phyloP scores from a whole-genome alignment of 2,113 vertebrate genomes.

The Ginglymostoma cirratum region DNA sequence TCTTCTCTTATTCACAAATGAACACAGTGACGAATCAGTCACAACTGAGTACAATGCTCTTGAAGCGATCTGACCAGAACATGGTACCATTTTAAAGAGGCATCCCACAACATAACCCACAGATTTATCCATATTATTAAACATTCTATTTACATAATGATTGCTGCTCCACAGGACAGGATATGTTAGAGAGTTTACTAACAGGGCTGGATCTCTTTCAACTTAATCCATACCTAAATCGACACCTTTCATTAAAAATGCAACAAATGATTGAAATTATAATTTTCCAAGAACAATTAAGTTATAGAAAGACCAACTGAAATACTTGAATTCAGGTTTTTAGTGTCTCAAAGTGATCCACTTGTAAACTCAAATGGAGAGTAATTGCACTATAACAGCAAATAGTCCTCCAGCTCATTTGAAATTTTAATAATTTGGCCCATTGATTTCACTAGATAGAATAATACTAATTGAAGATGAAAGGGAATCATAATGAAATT shows the following conservation, averaged over 20 bases:
- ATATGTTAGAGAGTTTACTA: background rate
- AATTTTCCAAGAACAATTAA: constrained; percentile 2
- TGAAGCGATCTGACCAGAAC: background rate
- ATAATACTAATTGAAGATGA: constrained; percentile 20
- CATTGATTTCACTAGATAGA: constrained; percentile 8
- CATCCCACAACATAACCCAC: background rate
- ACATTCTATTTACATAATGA: background rate
- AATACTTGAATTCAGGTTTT: background rate
- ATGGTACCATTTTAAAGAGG: background rate
- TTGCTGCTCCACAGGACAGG: background rate
- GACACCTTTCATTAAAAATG: background rate
- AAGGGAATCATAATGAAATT: constrained; percentile 21
- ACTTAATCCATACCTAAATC: background rate
- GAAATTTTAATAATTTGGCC: constrained; percentile 35
- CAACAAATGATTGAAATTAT: constrained; percentile 7
- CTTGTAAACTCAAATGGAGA: constrained; percentile 20
- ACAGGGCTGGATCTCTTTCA: background rate
- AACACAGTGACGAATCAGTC: background rate
- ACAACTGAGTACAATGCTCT: background rate
- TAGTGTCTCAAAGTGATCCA: background rate
- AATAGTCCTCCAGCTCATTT: background rate
- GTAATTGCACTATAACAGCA: background rate
- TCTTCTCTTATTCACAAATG: too few relatives aligned
- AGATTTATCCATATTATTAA: background rate
- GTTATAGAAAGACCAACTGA: background rate